Conservation (phyloP, 2,888 invertebrate genomes). For the Apotomis capreana region DNA sequence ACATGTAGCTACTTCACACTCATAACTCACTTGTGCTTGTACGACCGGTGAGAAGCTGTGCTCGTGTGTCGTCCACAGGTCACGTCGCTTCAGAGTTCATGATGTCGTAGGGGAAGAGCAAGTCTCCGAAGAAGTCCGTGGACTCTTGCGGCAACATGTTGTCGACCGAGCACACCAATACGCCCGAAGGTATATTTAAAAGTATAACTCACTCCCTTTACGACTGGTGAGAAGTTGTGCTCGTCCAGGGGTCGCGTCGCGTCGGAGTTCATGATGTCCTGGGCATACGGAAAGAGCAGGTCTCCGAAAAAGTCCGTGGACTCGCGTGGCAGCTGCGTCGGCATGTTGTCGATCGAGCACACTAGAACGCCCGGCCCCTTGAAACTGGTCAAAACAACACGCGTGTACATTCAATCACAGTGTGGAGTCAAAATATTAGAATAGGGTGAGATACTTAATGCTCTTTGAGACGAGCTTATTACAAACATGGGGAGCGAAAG, state of each 20-base stretch:
- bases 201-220: conserved; percentile 83
- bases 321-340: conserved; percentile 98
- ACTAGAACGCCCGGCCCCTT: conserved; percentile 98
- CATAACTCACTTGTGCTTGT: conserved; percentile 81
- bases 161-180: conserved; percentile 99
- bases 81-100: conserved; percentile 91
- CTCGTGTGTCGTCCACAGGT: conserved; percentile 85
- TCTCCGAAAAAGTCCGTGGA: conserved; percentile 99
- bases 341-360: conserved; percentile 99
- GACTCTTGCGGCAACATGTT: conserved; percentile 99
- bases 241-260: conserved; percentile 90
- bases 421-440: too few species aligned
- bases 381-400: conserved; percentile 83
- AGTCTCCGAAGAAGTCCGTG: conserved; percentile 98
- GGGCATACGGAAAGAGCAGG: conserved; percentile 92
- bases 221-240: conserved; percentile 88
- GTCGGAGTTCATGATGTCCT: conserved; percentile 94
- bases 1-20: too few species aligned
- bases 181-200: conserved; percentile 84
- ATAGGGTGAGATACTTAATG: too few species aligned
- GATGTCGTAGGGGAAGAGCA: conserved; percentile 95
- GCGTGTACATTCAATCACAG: too few species aligned
- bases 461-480: too few species aligned
- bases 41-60: conserved; percentile 89
- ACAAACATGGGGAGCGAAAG: too few species aligned